phyloP scores from a whole-genome alignment of 2,888 invertebrate species.

The Lacanobia wlatinum region DNA sequence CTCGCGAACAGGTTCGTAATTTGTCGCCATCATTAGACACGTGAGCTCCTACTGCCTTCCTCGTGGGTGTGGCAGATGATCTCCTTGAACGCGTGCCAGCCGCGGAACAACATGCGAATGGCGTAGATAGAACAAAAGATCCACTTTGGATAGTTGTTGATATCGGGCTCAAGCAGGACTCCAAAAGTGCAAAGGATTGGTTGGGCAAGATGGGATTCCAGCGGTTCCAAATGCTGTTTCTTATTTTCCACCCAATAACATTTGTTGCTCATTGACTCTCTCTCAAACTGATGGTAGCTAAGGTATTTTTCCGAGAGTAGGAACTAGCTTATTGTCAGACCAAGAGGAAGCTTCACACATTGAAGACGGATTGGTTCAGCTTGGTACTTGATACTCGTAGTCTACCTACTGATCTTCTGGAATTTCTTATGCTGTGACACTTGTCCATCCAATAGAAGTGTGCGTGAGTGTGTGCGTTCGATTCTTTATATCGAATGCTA shows the following conservation, averaged over 20 bases:
- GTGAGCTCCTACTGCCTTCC: constrained; percentile 69
- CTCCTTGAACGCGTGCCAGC: constrained; percentile 67
- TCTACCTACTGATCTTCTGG: constrained; percentile 19
- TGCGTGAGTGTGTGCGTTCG: constrained; percentile 9
- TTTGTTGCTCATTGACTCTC: not conserved
- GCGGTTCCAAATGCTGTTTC: not conserved
- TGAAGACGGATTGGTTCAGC: not conserved
- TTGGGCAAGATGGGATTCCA: not conserved
- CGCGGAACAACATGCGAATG: constrained; percentile 13
- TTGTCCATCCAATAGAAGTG: constrained; percentile 13
- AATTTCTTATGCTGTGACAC: constrained; percentile 4
- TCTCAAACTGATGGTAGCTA: too few species aligned
- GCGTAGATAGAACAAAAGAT: constrained; percentile 6
- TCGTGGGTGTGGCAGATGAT: constrained; percentile 76
- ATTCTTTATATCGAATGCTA: constrained; percentile 13
- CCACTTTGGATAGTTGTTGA: constrained; percentile 6
- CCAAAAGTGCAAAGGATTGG: not conserved
- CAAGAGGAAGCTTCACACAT: not conserved
- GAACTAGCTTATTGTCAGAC: not conserved
- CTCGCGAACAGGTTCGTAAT: constrained; percentile 55
- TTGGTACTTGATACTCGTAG: too few species aligned
- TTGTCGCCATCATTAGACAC: constrained; percentile 64
- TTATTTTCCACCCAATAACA: not conserved
- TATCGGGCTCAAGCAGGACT: not conserved
- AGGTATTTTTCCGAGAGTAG: not conserved